Base-by-base conservation (phyloP, 2,797 vertebrate species). In the Astyanax mexicanus region DNA sequence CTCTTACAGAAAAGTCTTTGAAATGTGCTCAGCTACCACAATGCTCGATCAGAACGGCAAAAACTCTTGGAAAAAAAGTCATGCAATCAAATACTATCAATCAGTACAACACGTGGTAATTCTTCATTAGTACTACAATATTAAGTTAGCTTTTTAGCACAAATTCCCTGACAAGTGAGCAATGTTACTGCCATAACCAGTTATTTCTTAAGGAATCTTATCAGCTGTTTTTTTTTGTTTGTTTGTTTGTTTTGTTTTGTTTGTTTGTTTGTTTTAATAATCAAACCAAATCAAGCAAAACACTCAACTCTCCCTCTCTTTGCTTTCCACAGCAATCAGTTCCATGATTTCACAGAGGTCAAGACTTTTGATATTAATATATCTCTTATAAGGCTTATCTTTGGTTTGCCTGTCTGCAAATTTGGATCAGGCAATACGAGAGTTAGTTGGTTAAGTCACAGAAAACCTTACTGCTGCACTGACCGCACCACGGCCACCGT, bases 1-100 rank as follows among this genome's bases (percentile, higher is more conserved):
- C 95, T 95, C 95, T 97, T 95, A 97, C 97, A 97, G 96, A 95
- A 98, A 98, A 95, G 95, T 98, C 92, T 95, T 87, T 93, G 94
- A 95, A 95, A 95, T 95, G 95, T 94, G 93, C 94, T 96, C 95
- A 95, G 92, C 95, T 97, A 96, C 95, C 92, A 95, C 90, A 90
- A 92, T 91, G 92, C 91, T 92, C 92, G 93, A 94, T 95, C 95
- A 95, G 91, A 91, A 97, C 95, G 95, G 94, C 95, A 94, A 94
- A 93, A 93, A 92, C 89, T 90, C 89, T 89, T 95, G 95, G 94
- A 94, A 96, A 95, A 95, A 94, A 95, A 94, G 93, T 91, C 92
- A 96, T 96, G 97, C 96, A 94, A 95, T 90, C 96, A 95, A 95
- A 94, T 95, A 96, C 95, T 94, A 92, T 94, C 94, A 96, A 92